Conservation (phyloP, 2,113 vertebrate species). For the Sula dactylatra region DNA sequence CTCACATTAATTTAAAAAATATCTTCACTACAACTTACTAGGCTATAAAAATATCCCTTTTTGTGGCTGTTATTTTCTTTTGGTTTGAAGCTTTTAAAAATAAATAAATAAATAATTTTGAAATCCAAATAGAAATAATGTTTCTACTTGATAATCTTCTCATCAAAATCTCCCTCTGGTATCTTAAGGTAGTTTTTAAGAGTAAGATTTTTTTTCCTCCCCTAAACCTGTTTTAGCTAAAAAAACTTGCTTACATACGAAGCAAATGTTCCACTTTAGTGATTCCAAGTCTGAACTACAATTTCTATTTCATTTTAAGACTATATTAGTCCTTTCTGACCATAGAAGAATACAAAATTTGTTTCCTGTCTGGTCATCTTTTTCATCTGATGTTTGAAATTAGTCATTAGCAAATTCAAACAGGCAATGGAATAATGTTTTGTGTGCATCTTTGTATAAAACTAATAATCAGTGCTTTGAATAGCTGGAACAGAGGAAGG, state of each 20-base stretch:
- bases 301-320: not conserved
- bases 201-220: not conserved
- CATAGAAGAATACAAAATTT: not conserved
- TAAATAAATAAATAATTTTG: not conserved
- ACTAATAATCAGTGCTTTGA: not conserved
- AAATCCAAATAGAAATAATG: not conserved
- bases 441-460: not conserved
- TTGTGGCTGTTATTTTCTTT: not conserved
- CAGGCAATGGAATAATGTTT: not conserved
- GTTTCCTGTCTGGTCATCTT: not conserved
- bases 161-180: not conserved
- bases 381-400: not conserved
- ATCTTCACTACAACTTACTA: not conserved
- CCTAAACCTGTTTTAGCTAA: not conserved
- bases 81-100: not conserved
- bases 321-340: not conserved
- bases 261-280: not conserved
- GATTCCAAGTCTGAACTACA: not conserved
- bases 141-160: not conserved
- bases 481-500: not conserved
- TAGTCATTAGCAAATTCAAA: not conserved
- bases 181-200: not conserved
- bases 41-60: not conserved
- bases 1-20: conserved; percentile 51
- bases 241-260: not conserved